Conservation (phyloP, 2,888 invertebrate species). For the Ceriagrion tenellum region DNA sequence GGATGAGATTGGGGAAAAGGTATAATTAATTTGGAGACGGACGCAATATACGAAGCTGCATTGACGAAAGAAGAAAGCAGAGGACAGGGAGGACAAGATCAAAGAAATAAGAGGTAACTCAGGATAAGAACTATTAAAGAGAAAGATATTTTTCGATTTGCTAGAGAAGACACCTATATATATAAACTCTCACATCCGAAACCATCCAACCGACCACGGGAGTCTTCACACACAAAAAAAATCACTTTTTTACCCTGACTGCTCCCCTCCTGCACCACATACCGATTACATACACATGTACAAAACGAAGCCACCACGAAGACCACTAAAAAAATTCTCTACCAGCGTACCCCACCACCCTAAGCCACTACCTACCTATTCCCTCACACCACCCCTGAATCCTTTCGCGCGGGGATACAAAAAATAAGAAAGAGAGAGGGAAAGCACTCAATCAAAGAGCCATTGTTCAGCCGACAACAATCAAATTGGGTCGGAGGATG, state of each 20-base stretch:
- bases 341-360: background rate
- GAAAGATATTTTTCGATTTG: background rate
- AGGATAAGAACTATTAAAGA: background rate
- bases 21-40: too few species aligned
- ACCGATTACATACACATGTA: background rate
- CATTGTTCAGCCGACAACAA: constrained; percentile 36
- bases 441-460: constrained; percentile 29
- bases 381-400: background rate
- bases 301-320: background rate
- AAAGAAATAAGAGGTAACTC: background rate
- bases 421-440: background rate
- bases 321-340: background rate
- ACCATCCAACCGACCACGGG: background rate
- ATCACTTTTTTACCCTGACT: background rate
- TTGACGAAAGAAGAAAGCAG: too few species aligned
- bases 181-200: background rate
- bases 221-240: background rate
- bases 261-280: too few species aligned
- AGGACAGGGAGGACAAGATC: background rate
- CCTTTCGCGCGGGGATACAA: background rate
- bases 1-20: too few species aligned
- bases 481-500: background rate
- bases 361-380: background rate
- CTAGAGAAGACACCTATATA: too few species aligned
- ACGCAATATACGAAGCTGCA: too few species aligned